A percentile compares a stretch with the other conserved stretches of the same genome.
Evolutionary conservation across 2,888 invertebrate species (phyloP).

Genomic region (Merodon equestris): DNA sequence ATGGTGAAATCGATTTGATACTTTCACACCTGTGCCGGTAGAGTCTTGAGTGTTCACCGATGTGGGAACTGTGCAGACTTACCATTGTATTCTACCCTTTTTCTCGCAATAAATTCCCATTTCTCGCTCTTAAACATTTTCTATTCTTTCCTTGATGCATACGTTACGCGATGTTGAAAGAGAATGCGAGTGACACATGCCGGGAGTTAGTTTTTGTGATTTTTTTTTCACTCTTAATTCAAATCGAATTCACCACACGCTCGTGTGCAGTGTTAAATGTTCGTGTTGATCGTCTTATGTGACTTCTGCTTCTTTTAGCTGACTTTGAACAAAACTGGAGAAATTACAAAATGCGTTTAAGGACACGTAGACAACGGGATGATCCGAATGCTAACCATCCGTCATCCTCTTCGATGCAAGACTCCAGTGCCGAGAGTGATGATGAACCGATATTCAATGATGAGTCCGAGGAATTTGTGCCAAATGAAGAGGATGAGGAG

Average conservation of each 20-base stretch:
- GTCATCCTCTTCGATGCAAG: not conserved
- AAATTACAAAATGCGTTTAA: constrained; percentile 30
- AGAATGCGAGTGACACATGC: not conserved
- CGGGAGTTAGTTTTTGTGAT: not conserved
- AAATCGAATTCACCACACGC: constrained; percentile 42
- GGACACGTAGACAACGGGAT: constrained; percentile 17
- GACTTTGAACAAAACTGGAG: constrained; percentile 48
- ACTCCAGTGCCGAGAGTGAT: not conserved
- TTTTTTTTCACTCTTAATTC: not conserved
- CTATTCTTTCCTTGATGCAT: not conserved
- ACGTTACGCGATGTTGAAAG: not conserved
- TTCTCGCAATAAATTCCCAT: constrained; percentile 36
- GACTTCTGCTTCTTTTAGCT: constrained; percentile 29
- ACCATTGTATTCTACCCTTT: constrained; percentile 15
- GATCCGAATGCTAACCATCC: not conserved
- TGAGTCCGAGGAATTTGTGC: constrained; percentile 35
- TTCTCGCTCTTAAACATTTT: not conserved
- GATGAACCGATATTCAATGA: constrained; percentile 26
- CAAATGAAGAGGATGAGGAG: constrained; percentile 9
- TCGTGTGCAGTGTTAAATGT: not conserved
- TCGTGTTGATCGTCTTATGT: not conserved
- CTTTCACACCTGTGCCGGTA: not conserved
- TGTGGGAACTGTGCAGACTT: not conserved
- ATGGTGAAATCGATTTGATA: constrained; percentile 53
- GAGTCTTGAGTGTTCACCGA: not conserved